A percentile compares a stretch with the other conserved stretches of the same genome.
Conservation (phyloP, 1,140 invertebrate genomes). For the Neodiprion lecontei region DNA sequence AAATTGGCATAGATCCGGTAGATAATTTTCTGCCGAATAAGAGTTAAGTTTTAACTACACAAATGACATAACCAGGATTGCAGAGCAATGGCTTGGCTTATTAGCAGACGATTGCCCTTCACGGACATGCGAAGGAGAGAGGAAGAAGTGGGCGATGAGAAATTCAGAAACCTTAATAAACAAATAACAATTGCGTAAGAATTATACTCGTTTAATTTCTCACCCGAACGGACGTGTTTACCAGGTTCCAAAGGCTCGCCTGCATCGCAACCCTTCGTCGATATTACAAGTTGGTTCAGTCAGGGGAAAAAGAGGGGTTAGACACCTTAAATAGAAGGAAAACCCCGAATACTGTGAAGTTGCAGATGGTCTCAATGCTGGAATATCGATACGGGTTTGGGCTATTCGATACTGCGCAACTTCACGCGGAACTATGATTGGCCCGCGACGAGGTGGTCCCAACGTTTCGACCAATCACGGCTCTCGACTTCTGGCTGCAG, state of each 20-base stretch:
- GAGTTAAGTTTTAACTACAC: neutral
- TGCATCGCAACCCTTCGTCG: conserved; percentile 49
- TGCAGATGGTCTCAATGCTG: neutral
- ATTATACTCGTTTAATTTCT: conserved; percentile 25
- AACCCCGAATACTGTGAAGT: neutral
- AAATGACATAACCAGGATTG: conserved; percentile 11
- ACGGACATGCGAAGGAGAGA: conserved; percentile 36
- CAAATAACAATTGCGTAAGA: conserved; percentile 11
- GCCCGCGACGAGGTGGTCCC: no score
- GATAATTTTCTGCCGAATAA: neutral
- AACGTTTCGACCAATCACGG: no score
- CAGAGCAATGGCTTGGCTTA: conserved; percentile 10
- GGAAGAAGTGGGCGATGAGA: conserved; percentile 16
- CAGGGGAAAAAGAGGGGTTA: neutral
- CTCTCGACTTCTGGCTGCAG: no score
- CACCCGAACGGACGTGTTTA: conserved; percentile 56
- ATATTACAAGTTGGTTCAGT: conserved; percentile 28
- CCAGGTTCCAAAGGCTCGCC: conserved; percentile 53
- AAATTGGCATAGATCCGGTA: conserved; percentile 1
- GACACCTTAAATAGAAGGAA: neutral
- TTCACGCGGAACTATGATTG: no score
- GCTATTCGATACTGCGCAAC: no score
- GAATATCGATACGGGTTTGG: neutral
- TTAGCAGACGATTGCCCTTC: conserved; percentile 29
- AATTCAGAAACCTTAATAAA: neutral